Percentiles rank a stretch among this genome's conserved stretches.
phyloP scores from a whole-genome alignment of 2,113 vertebrate genomes.

The Ahaetulla prasina region DNA sequence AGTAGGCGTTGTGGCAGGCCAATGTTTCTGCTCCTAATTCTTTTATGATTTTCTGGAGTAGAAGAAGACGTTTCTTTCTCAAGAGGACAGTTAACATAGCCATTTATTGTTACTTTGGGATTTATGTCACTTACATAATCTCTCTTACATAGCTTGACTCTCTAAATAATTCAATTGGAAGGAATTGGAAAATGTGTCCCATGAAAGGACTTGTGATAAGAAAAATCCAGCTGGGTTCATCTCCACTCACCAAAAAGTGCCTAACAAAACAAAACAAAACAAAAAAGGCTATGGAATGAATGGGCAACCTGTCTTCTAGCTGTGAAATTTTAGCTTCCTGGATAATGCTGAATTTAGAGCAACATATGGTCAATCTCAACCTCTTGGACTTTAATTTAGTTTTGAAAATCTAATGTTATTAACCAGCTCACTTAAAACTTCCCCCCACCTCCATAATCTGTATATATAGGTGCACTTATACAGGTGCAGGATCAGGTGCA shows the following conservation, averaged over 20 bases:
- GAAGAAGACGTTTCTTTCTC: neutral
- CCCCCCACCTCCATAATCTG: fast-evolving
- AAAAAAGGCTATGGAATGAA: neutral
- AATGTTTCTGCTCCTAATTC: conserved; percentile 2
- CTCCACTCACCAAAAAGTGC: neutral
- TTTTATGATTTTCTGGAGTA: neutral
- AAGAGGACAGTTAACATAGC: neutral
- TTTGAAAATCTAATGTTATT: neutral
- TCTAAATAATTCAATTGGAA: neutral
- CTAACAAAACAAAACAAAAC: too few relatives aligned
- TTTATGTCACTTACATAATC: neutral
- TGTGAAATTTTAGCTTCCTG: neutral
- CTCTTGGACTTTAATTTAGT: neutral
- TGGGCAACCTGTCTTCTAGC: neutral
- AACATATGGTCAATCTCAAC: neutral
- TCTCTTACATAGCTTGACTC: neutral
- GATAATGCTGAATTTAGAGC: neutral
- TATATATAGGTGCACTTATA: too few relatives aligned
- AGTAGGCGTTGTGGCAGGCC: neutral
- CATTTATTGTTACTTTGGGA: neutral
- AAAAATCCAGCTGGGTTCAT: neutral
- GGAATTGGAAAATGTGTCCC: neutral
- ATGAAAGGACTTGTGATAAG: neutral
- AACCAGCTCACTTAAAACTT: neutral
- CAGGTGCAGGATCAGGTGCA: too few relatives aligned